phyloP scores from a whole-genome alignment of 2,797 vertebrate species.

The Rachycentron canadum region DNA sequence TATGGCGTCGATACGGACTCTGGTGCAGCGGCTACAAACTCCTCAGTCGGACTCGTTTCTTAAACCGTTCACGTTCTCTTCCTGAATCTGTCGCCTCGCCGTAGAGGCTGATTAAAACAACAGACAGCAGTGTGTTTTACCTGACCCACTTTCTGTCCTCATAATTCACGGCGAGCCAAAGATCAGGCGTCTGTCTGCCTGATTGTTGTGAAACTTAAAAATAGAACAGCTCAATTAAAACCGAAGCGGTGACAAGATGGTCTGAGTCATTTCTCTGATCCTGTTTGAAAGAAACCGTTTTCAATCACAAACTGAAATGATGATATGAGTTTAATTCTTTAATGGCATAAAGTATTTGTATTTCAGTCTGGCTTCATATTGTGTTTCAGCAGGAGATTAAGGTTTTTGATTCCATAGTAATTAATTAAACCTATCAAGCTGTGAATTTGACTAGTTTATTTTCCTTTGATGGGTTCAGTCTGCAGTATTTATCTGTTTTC shows the following conservation, averaged over 20 bases:
- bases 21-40: background rate
- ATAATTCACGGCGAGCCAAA: conserved; percentile 32
- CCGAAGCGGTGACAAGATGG: conserved; percentile 32
- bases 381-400: conserved; percentile 7
- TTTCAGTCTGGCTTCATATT: background rate
- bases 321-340: background rate
- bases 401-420: background rate
- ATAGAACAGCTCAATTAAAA: conserved; percentile 38
- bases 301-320: background rate
- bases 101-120: conserved; percentile 14
- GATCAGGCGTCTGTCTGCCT: conserved; percentile 49
- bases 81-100: too few species aligned
- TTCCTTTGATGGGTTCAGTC: background rate
- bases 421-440: conserved; percentile 37
- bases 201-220: conserved; percentile 44
- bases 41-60: background rate
- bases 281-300: background rate
- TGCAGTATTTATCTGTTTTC: background rate
- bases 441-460: conserved; percentile 15
- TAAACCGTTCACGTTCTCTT: too few species aligned
- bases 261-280: conserved; percentile 10
- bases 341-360: background rate
- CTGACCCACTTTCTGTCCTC: conserved; percentile 55
- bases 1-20: too few species aligned
- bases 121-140: conserved; percentile 19